A percentile compares a stretch with the other conserved stretches of the same genome.
Evolutionary conservation across 2,888 invertebrate species (phyloP).

Genomic region (Matsumyia berberina): DNA sequence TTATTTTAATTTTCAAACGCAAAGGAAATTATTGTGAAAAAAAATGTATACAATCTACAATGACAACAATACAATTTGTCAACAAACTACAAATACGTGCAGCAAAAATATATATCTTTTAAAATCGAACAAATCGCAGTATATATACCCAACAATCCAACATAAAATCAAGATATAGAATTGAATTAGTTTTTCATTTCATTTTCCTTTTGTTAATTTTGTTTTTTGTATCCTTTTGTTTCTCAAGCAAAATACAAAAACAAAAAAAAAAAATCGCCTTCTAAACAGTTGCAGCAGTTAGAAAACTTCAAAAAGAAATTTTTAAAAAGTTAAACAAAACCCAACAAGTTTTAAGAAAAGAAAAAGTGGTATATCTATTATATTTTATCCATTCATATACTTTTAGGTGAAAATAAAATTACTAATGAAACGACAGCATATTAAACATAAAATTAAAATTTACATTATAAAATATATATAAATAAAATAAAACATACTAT

Average conservation of each 20-base stretch:
- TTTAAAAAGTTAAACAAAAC: no score
- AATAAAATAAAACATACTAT: conserved; percentile 60
- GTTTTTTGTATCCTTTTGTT: conserved; percentile 32
- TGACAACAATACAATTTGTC: conserved; percentile 72
- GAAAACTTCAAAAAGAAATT: conserved; percentile 39
- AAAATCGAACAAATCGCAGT: conserved; percentile 32
- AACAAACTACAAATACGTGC: conserved; percentile 71
- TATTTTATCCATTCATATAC: conserved; percentile 73
- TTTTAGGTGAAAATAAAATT: conserved; percentile 67
- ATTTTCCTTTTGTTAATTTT: conserved; percentile 37
- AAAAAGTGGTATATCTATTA: conserved; percentile 64
- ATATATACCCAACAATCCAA: conserved; percentile 66
- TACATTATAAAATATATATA: conserved; percentile 60
- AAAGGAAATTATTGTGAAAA: conserved; percentile 48
- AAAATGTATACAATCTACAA: conserved; percentile 56
- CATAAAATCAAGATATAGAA: conserved; percentile 67
- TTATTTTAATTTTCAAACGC: conserved; percentile 29
- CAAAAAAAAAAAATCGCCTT: conserved; percentile 61
- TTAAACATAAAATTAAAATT: conserved; percentile 63
- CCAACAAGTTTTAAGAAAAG: conserved; percentile 54
- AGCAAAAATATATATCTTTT: conserved; percentile 47
- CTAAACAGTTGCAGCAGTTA: conserved; percentile 70
- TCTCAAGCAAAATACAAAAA: conserved; percentile 71
- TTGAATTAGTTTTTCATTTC: conserved; percentile 45
- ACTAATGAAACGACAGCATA: conserved; percentile 67